Conservation (phyloP, 2,113 vertebrate genomes). For the Sialia sialis region DNA sequence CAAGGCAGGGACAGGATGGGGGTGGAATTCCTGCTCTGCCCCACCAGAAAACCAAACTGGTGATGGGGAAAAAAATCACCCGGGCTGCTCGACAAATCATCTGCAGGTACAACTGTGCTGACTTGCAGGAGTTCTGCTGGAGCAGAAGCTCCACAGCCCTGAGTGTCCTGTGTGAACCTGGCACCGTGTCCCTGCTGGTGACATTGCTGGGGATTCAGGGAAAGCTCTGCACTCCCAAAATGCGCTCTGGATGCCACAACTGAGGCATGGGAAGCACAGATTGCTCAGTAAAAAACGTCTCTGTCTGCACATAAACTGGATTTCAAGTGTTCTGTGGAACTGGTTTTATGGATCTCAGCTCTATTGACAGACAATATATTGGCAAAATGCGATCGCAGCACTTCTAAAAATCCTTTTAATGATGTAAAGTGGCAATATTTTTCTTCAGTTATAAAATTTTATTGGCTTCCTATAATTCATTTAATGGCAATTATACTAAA, state of each 20-base stretch:
- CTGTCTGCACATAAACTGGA: conserved; percentile 2
- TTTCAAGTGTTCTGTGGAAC: not conserved
- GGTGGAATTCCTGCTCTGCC: not conserved
- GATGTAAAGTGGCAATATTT: conserved; percentile 38
- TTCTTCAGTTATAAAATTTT: conserved; percentile 21
- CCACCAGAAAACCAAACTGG: not conserved
- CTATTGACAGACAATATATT: not conserved
- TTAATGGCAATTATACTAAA: conserved; percentile 41
- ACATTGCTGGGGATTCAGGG: not conserved
- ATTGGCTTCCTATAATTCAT: conserved; percentile 37
- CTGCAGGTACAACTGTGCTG: not conserved
- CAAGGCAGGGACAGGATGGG: not conserved
- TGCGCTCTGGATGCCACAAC: not conserved
- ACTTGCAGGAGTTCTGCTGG: not conserved
- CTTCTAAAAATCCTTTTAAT: conserved; percentile 14
- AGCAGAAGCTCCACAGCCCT: no score
- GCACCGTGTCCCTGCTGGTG: not conserved
- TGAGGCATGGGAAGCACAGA: not conserved
- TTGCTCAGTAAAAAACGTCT: not conserved
- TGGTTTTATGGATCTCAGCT: conserved; percentile 3
- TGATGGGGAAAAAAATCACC: not conserved
- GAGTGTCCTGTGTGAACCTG: not conserved
- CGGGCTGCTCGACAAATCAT: not conserved
- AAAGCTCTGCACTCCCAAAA: not conserved
- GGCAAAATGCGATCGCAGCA: not conserved